A percentile compares a stretch with the other conserved stretches of the same genome.
phyloP scores from a whole-genome alignment of 2,888 invertebrate genomes.

The Uloborus plumipes region DNA sequence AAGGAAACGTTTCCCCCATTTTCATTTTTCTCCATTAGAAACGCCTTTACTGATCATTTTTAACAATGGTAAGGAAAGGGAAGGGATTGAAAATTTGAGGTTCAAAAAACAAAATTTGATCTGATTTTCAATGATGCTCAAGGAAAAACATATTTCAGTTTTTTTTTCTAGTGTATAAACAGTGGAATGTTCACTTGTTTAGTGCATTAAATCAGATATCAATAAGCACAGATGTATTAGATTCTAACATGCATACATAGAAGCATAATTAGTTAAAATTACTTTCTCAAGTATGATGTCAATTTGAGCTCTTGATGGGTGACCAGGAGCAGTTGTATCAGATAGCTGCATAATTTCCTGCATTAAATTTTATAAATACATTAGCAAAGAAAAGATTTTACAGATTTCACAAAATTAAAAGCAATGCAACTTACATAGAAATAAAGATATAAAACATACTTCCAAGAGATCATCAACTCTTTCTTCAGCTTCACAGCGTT shows the following conservation, averaged over 20 bases:
- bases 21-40: too few species aligned
- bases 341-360: slow-evolving; percentile 87
- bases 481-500: slow-evolving; percentile 97
- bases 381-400: background rate
- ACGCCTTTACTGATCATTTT: too few species aligned
- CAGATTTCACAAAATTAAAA: background rate
- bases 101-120: too few species aligned
- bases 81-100: too few species aligned
- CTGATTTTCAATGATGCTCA: too few species aligned
- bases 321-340: slow-evolving; percentile 77
- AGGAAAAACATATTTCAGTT: too few species aligned
- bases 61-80: too few species aligned
- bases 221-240: too few species aligned
- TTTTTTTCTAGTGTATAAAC: too few species aligned
- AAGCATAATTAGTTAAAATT: background rate
- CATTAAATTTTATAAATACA: background rate
- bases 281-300: slow-evolving; percentile 88
- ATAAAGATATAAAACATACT: slow-evolving; percentile 74
- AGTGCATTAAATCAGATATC: too few species aligned
- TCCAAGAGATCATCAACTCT: slow-evolving; percentile 94
- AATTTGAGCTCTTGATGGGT: slow-evolving; percentile 81
- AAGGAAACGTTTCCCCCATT: too few species aligned
- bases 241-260: background rate
- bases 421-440: background rate
- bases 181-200: too few species aligned